Percentiles rank a stretch among this genome's conserved stretches.
phyloP scores from a whole-genome alignment of 2,797 vertebrate genomes.

The Lepus townsendii region DNA sequence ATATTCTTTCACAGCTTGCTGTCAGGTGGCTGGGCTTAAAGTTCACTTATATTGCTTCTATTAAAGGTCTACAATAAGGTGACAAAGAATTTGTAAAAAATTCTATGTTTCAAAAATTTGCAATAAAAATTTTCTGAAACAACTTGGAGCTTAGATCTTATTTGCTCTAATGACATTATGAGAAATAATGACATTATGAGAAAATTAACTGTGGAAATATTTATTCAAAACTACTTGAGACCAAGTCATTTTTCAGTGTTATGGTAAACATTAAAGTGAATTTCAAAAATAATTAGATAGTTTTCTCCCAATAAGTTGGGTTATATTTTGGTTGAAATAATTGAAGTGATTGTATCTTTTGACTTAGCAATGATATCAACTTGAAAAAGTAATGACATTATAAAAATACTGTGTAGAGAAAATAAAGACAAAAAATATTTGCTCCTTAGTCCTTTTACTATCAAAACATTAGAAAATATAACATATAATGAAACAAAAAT shows the following conservation, averaged over 20 bases:
- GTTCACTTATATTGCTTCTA: neutral
- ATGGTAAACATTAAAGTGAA: neutral
- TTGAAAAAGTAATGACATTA: neutral
- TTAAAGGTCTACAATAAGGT: neutral
- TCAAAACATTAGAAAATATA: neutral
- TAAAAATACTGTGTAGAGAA: neutral
- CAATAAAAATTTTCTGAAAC: too few species aligned
- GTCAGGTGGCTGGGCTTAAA: neutral
- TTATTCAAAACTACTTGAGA: too few species aligned
- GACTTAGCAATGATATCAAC: neutral
- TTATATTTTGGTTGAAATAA: slow-evolving; percentile 27
- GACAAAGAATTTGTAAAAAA: neutral
- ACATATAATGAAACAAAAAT: neutral
- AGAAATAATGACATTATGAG: too few species aligned
- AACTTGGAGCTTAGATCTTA: too few species aligned
- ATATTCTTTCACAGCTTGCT: neutral
- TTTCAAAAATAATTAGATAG: slow-evolving; percentile 40
- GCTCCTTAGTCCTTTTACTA: neutral
- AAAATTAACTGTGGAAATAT: too few species aligned
- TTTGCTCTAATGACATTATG: too few species aligned
- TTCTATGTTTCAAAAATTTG: too few species aligned
- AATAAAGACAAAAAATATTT: neutral
- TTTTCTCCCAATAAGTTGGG: neutral
- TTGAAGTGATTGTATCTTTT: neutral
- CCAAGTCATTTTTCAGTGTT: too few species aligned